Conservation (phyloP, 2,888 invertebrate genomes). For the Galerucella pusilla region DNA sequence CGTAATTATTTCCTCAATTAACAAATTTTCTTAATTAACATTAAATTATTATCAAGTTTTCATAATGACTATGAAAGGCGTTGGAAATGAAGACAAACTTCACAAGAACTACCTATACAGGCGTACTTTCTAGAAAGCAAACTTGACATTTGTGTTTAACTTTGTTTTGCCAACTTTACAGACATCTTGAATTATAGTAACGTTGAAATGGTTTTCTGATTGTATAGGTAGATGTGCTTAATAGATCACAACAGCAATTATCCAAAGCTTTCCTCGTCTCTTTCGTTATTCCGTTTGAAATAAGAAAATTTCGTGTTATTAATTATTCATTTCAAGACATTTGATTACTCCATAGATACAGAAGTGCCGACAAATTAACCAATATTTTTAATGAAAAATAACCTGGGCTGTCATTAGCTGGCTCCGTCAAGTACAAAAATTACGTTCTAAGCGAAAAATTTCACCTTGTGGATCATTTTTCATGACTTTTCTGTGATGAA, state of each 20-base stretch:
- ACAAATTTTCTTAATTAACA: constrained; percentile 8
- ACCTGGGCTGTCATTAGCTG: too few species aligned
- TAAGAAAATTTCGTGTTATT: constrained; percentile 29
- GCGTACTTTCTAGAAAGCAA: constrained; percentile 23
- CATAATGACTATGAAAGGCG: constrained; percentile 15
- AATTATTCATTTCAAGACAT: constrained; percentile 27
- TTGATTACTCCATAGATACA: constrained; percentile 19
- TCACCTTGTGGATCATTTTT: too few species aligned
- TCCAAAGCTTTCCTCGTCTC: constrained; percentile 20
- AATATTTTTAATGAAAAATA: too few species aligned
- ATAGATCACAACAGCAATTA: constrained; percentile 32
- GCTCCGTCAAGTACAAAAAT: too few species aligned
- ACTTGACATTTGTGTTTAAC: constrained; percentile 28
- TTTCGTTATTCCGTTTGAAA: constrained; percentile 26
- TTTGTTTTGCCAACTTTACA: constrained; percentile 28
- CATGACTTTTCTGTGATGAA: too few species aligned
- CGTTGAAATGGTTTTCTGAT: constrained; percentile 29
- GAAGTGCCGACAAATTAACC: constrained; percentile 14
- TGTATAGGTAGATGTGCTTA: constrained; percentile 30
- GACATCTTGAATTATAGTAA: constrained; percentile 26
- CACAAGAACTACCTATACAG: constrained; percentile 20
- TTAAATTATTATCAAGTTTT: constrained; percentile 5
- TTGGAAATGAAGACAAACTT: constrained; percentile 24
- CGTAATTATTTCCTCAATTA: constrained; percentile 15
- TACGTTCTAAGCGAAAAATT: too few species aligned